These are phyloP conservation scores for Dufourea novaeangliae DNA, from an alignment of 1,140 invertebrate species.

Conservation along the genomic window DNA sequence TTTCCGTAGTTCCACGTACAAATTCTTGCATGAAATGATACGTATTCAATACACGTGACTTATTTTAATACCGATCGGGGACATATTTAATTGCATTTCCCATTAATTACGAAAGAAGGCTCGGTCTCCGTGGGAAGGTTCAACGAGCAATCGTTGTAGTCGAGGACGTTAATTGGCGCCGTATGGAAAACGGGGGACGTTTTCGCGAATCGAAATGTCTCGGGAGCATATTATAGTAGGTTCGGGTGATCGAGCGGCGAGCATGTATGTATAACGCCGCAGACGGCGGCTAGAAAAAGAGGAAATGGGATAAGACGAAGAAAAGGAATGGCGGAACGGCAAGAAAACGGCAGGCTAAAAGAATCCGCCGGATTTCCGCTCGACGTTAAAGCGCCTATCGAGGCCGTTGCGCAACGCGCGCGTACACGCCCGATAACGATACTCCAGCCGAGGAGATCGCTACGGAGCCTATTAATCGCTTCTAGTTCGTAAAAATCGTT, in stretches of 20 bases:
- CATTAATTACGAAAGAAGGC: no score
- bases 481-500: slow-evolving; percentile 2
- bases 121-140: neutral
- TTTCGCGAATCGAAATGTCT: slow-evolving; percentile 7
- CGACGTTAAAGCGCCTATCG: slow-evolving; percentile 69
- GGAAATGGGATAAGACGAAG: slow-evolving; percentile 40
- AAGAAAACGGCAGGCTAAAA: slow-evolving; percentile 71
- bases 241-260: slow-evolving; percentile 39
- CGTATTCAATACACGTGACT: no score
- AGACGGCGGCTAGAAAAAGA: slow-evolving; percentile 22
- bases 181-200: neutral
- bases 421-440: slow-evolving; percentile 56
- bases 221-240: slow-evolving; percentile 11
- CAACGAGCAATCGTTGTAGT: neutral
- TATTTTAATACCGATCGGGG: no score
- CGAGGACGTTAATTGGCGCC: neutral
- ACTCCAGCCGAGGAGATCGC: slow-evolving; percentile 28
- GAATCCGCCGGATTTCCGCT: slow-evolving; percentile 77
- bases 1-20: no score
- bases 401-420: slow-evolving; percentile 71
- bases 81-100: no score
- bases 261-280: slow-evolving; percentile 23
- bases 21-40: no score
- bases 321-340: slow-evolving; percentile 46
- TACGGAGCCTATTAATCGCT: neutral